Evolutionary conservation across 2,113 vertebrate genomes (phyloP), one percentile per base, ranked within the genome.

Genomic region (Paratilapia polleni): DNA sequence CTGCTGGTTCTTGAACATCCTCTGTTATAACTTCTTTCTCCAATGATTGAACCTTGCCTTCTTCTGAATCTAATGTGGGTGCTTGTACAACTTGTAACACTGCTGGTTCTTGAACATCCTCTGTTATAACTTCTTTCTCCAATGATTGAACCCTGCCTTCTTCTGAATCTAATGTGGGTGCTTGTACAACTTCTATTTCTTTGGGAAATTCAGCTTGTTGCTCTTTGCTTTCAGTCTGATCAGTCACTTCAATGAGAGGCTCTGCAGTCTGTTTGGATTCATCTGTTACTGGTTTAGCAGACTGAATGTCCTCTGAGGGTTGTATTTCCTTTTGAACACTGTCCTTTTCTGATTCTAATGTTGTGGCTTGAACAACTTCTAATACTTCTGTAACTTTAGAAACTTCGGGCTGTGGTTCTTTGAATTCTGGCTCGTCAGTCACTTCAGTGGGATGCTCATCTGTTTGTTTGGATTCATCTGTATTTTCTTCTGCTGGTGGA

Each of bases 371-470:
- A 15, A 58, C 31, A 75, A 76, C 75, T 56, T n/a, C 34, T n/a
- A 10, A 14, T 34, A 8, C 4, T 1, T 78, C 57, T 60, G 60
- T 5, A 68, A 7, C 62, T 73, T 76, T 43, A 49, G 5, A 12
- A 47, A 17, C 12, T 7, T 59, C 64, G n/a, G 8, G 11, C 41
- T 74, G 19, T 74, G 36, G 20, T 28, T 93, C 76, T 81, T 87
- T 74, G 60, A 88, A 61, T 70, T 82, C 84, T 84, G 47, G 31
- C 52, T 90, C 61, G 78, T 70, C 15, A 22, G 22, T 81, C 52
- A 34, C 43, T 77, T 90, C 24, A 60, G 22, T 79, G 31, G 73
- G 38, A 28, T 60, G 6, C 12, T 79, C 64, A 10, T 9, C 61
- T 83, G 14, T 20, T 13, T 10, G 34, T 47, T 86, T 73, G 6